These are phyloP conservation scores for Paradoxurus hermaphroditus DNA, from an alignment of 2,113 vertebrate species.

Conservation along the genomic window DNA sequence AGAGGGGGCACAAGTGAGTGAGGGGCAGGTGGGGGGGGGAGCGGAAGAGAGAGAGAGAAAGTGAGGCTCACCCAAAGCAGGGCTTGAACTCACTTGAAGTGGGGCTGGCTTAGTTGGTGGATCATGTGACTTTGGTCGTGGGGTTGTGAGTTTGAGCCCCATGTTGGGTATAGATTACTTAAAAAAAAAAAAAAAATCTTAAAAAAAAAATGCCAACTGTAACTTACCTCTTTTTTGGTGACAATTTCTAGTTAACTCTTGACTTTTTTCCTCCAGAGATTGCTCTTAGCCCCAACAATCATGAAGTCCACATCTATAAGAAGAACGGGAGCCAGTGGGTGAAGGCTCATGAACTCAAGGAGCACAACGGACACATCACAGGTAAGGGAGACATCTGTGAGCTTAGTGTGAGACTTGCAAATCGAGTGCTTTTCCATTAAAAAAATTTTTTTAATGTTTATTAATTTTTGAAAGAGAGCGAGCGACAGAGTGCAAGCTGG, in stretches of 20 bases:
- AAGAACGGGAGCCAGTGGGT: conserved; percentile 97
- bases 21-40: too few species aligned
- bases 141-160: background rate
- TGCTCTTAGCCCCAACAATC: conserved; percentile 98
- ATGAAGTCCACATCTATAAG: conserved; percentile 99
- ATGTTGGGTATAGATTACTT: background rate
- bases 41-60: too few species aligned
- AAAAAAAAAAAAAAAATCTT: background rate
- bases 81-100: too few species aligned
- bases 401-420: background rate
- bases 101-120: background rate
- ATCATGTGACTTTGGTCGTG: background rate
- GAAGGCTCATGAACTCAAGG: conserved; percentile 97
- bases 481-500: too few species aligned
- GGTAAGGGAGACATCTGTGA: conserved; percentile 80
- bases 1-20: too few species aligned
- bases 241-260: conserved; percentile 26
- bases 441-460: too few species aligned
- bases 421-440: background rate
- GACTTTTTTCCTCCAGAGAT: conserved; percentile 87
- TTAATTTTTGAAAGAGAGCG: too few species aligned
- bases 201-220: background rate
- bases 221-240: background rate
- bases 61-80: too few species aligned
- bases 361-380: conserved; percentile 99